These are phyloP conservation scores for Siniperca undulata DNA, from an alignment of 2,797 vertebrate species.

Conservation along the genomic window DNA sequence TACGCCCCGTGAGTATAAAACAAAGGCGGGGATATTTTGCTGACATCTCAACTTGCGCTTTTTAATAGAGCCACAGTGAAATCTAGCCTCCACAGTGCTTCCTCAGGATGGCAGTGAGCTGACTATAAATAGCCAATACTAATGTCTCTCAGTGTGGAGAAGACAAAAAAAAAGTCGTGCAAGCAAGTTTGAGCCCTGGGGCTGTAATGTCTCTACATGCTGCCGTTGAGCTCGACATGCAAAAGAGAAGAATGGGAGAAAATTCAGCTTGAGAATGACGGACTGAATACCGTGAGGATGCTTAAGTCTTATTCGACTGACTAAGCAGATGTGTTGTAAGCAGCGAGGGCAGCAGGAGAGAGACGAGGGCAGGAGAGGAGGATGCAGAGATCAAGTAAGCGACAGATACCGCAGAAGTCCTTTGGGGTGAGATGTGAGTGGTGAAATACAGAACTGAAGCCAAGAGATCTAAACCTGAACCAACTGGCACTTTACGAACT, in stretches of 20 bases:
- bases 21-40: slow-evolving; percentile 44
- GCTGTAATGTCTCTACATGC: slow-evolving; percentile 42
- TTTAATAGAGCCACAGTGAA: slow-evolving; percentile 63
- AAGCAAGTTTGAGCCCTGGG: slow-evolving; percentile 52
- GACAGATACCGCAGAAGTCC: slow-evolving; percentile 11
- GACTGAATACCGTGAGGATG: not conserved
- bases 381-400: slow-evolving; percentile 35
- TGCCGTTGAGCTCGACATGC: slow-evolving; percentile 34
- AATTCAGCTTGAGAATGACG: slow-evolving; percentile 12
- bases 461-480: slow-evolving; percentile 5
- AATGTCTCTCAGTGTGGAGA: slow-evolving; percentile 51
- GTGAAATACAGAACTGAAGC: not conserved
- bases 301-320: slow-evolving; percentile 31
- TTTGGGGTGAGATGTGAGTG: slow-evolving; percentile 14
- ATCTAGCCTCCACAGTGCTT: slow-evolving; percentile 52
- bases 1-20: not conserved
- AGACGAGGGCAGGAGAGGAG: not conserved
- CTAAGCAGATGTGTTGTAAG: slow-evolving; percentile 36
- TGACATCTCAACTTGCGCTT: slow-evolving; percentile 50
- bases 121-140: slow-evolving; percentile 71
- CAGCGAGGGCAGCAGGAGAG: slow-evolving; percentile 2
- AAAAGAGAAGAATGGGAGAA: slow-evolving; percentile 35
- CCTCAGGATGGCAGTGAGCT: slow-evolving; percentile 45
- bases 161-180: slow-evolving; percentile 42
- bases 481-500: not conserved